Evolutionary conservation across 1,140 invertebrate genomes (phyloP).

Genomic region (Drosophila leontia): DNA sequence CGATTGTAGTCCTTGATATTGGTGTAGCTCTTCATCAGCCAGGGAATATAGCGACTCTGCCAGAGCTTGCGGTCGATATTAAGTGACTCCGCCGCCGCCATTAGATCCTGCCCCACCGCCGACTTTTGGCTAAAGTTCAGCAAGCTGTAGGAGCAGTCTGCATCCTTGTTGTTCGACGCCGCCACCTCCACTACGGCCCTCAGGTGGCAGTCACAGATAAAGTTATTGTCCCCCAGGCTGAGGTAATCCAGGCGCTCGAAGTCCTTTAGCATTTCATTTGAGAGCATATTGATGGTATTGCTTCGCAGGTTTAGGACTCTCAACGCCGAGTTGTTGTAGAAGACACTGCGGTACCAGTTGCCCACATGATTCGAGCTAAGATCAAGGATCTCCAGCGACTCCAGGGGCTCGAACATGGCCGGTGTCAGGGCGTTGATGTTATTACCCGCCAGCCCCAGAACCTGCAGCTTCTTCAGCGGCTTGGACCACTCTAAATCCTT

Average conservation of each 20-base stretch:
- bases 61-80: slow-evolving; percentile 47
- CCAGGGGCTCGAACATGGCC: slow-evolving; percentile 64
- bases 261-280: slow-evolving; percentile 85
- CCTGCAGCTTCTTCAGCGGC: slow-evolving; percentile 82
- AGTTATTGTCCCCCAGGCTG: slow-evolving; percentile 85
- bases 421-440: slow-evolving; percentile 82
- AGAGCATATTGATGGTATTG: slow-evolving; percentile 86
- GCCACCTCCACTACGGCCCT: slow-evolving; percentile 85
- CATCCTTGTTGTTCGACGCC: slow-evolving; percentile 65
- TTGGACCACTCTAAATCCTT: slow-evolving; percentile 79
- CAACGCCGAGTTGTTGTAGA: slow-evolving; percentile 82
- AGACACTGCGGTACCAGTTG: slow-evolving; percentile 85
- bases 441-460: slow-evolving; percentile 85
- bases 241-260: slow-evolving; percentile 76
- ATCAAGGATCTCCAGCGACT: slow-evolving; percentile 85
- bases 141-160: slow-evolving; percentile 57
- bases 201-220: slow-evolving; percentile 86
- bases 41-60: slow-evolving; percentile 52
- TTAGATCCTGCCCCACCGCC: slow-evolving; percentile 1
- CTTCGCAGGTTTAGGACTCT: slow-evolving; percentile 84
- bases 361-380: slow-evolving; percentile 86
- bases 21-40: slow-evolving; percentile 48
- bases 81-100: not conserved
- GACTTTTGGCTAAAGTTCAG: slow-evolving; percentile 31
- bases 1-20: slow-evolving; percentile 57